Conservation (phyloP, 2,797 vertebrate species). For the Chiroxiphia lanceolata region DNA sequence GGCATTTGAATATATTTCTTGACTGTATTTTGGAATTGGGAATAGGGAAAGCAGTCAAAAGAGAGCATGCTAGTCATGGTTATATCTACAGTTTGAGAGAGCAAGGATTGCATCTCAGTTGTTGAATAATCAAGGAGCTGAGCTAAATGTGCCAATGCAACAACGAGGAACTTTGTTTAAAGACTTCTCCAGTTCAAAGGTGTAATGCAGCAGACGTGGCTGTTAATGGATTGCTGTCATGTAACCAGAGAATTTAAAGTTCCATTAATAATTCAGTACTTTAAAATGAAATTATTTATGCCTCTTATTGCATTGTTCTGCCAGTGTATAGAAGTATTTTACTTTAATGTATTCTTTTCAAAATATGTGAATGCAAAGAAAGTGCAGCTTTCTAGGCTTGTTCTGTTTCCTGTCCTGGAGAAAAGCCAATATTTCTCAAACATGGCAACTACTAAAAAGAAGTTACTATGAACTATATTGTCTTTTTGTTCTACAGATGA, state of each 20-base stretch:
- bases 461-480: not conserved
- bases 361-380: not conserved
- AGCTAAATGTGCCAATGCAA: not conserved
- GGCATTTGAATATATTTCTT: not conserved
- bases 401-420: not conserved
- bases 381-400: not conserved
- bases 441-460: not conserved
- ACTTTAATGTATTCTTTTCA: not conserved
- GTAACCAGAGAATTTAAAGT: not conserved
- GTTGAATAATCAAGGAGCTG: not conserved
- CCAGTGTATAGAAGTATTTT: not conserved
- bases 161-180: not conserved
- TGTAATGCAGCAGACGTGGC: not conserved
- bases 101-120: not conserved
- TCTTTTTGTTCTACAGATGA: slow-evolving; percentile 52
- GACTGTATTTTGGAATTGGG: not conserved
- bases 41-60: not conserved
- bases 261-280: not conserved
- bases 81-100: not conserved
- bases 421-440: not conserved
- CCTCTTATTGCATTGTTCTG: not conserved
- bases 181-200: not conserved
- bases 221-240: not conserved
- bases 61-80: not conserved
- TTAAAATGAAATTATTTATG: not conserved